phyloP scores from a whole-genome alignment of 2,888 invertebrate genomes.

The Sphaerophoria rueppellii region DNA sequence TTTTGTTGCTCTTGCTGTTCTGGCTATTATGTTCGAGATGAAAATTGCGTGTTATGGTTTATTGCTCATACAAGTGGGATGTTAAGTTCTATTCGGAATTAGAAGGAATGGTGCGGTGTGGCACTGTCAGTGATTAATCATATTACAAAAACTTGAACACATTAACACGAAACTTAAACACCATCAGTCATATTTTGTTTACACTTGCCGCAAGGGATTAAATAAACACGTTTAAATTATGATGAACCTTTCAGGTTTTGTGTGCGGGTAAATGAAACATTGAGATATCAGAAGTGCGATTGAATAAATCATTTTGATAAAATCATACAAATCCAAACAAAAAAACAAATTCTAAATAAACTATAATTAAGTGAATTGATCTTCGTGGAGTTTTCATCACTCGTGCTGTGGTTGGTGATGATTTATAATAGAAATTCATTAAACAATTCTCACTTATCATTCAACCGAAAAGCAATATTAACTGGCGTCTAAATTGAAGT shows the following conservation, averaged over 20 bases:
- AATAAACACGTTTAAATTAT: conserved; percentile 22
- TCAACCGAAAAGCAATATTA: conserved; percentile 48
- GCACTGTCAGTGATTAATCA: conserved; percentile 39
- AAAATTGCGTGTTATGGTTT: too few relatives aligned
- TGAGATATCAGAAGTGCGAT: too few relatives aligned
- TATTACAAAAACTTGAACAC: conserved; percentile 16
- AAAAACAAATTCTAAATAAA: too few relatives aligned
- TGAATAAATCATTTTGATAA: not conserved
- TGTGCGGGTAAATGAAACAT: not conserved
- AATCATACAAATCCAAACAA: too few relatives aligned
- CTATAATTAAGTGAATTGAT: too few relatives aligned
- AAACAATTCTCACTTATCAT: conserved; percentile 42
- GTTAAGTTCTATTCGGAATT: not conserved
- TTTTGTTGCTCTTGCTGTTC: conserved; percentile 12
- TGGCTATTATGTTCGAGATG: too few relatives aligned
- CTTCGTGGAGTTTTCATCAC: too few relatives aligned
- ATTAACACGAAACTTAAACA: conserved; percentile 20
- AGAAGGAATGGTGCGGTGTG: conserved; percentile 11
- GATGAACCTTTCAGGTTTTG: conserved; percentile 4
- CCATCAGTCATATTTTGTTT: conserved; percentile 9
- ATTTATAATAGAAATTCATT: conserved; percentile 21
- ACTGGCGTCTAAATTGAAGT: conserved; percentile 69
- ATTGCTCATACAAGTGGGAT: too few relatives aligned
- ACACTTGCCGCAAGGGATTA: not conserved
- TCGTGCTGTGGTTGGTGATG: too few relatives aligned